A percentile compares a stretch with the other conserved stretches of the same genome.
phyloP scores from a whole-genome alignment of 2,113 vertebrate genomes.

The mouse (Mus musculus) region GRCm39 chr7:69120501-69121000 shows the following conservation, averaged over 20 bases:
- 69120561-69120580: neutral
- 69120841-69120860: conserved; percentile 82
- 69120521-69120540: neutral
- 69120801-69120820: conserved; percentile 74
- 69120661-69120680: neutral
- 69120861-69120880: conserved; percentile 80
- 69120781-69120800: conserved; percentile 76
- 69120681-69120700: neutral
- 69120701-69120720: neutral
- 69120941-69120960: conserved; percentile 58
- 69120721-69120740: conserved; percentile 37
- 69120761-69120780: conserved; percentile 70
- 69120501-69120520: neutral
- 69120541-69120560: neutral
- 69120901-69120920: conserved; percentile 61
- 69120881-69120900: conserved; percentile 79
- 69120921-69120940: conserved; percentile 58
- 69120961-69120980: neutral
- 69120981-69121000: neutral
- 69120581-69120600: neutral
- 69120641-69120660: neutral
- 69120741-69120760: conserved; percentile 72
- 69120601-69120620: neutral
- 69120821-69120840: conserved; percentile 74
- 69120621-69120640: neutral